Evolutionary conservation across 2,797 vertebrate species (phyloP), one percentile per base, ranked within the genome.

Genomic region (Ficedula albicollis): DNA sequence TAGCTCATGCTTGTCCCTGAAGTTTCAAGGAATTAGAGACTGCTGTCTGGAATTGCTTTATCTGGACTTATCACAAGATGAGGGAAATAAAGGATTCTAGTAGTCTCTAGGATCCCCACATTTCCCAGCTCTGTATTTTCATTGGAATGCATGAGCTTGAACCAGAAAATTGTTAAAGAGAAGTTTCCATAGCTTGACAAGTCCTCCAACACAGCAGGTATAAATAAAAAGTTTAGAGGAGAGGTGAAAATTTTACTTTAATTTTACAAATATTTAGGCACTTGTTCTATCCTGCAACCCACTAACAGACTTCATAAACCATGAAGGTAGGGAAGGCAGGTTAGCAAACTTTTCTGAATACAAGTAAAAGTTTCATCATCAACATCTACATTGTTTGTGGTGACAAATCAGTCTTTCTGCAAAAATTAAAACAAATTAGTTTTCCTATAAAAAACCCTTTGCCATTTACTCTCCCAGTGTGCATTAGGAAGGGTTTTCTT

Each of bases 101-200:
- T 2, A 7, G 1, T 29, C 5, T 87, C 13, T 52, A 81, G 7
- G 15, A 60, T 56, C 44, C 68, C 8, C 27, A n/a, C 0, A 1
- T 32, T 26, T 72, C 30, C 17, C 11, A 46, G 19, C 6, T 49
- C 10, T 15, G 6, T 79, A 25, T 5, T 82, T 74, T 36, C 49
- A 9, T 36, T 64, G 23, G 19, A 86, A 78, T 5, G 6, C 9
- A 25, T 89, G 48, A 44, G 5, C 25, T 62, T 85, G 30, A 59
- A 30, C 8, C 15, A 73, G 39, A 25, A 90, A 80, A 67, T 1
- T 2, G 21, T 76, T 63, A 39, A 83, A 72, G 9, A 78, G 23
- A 41, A 70, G 11, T 12, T 60, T 27, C 8, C 19, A 19, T 15
- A 46, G 5, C 17, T 43, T 84, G 38, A 19, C 12, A 30, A 23